Percentiles rank a stretch among this genome's conserved stretches.
Conservation (phyloP, 2,113 vertebrate genomes). For the Albula goreensis region DNA sequence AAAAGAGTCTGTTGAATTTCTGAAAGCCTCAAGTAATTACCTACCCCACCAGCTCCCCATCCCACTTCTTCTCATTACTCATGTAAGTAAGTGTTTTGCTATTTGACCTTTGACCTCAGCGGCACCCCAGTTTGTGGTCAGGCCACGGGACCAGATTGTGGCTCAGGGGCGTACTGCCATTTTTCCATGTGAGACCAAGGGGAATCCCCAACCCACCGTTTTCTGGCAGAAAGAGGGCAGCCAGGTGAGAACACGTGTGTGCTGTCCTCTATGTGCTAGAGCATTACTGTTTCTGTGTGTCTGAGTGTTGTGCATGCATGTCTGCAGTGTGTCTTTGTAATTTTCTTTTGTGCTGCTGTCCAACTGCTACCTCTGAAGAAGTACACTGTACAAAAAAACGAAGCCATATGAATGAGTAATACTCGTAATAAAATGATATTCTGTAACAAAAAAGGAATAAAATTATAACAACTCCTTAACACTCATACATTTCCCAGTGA, state of each 20-base stretch:
- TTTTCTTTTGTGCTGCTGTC: too few relatives aligned
- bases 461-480: too few relatives aligned
- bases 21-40: neutral
- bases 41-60: neutral
- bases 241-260: constrained; percentile 73
- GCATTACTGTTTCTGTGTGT: constrained; percentile 15
- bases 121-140: constrained; percentile 15
- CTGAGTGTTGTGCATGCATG: neutral
- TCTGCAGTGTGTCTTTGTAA: neutral
- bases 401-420: too few relatives aligned
- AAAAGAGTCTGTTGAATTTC: too few relatives aligned
- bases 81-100: constrained; percentile 2
- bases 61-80: neutral
- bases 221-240: constrained; percentile 99
- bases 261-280: constrained; percentile 11
- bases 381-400: too few relatives aligned
- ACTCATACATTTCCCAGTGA: too few relatives aligned
- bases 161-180: constrained; percentile 79
- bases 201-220: constrained; percentile 85
- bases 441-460: too few relatives aligned
- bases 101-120: constrained; percentile 35
- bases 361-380: too few relatives aligned
- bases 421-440: too few relatives aligned
- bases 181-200: constrained; percentile 27
- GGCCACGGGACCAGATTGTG: constrained; percentile 80